Base-by-base conservation (phyloP, 2,797 vertebrate genomes). In the Artibeus jamaicensis region DNA sequence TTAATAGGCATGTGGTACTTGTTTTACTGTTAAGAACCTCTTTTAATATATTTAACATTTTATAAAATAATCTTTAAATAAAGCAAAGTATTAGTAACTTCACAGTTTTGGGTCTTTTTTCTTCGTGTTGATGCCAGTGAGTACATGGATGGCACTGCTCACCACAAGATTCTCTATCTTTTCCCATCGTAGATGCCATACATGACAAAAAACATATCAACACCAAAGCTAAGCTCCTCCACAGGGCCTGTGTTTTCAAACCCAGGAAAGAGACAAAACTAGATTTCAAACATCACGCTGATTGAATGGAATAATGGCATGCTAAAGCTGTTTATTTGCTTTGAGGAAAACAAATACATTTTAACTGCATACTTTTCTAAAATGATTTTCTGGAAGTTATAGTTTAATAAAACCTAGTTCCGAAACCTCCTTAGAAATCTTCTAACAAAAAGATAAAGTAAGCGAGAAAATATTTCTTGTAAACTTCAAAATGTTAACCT, bases 311-410 rank as follows among this genome's bases (percentile, higher is more conserved):
- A 89, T 32, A 67, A 57, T 46, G 85, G 91, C 18, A 59, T 15
- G 29, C 39, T 92, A 39, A 55, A 19, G n/a, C 14, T 39, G 14
- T 46, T 89, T 18, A 71, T 9, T 83, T 57, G 42, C 79, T 76
- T 84, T n/a, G 24, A 0, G 42, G 0, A 53, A 92, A 92, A 86
- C 12, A 57, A 82, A 82, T n/a, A 44, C 1, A 68, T 68, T 48
- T 89, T 57, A 50, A 65, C 29, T 91, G 8, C 6, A 90, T 50
- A 67, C 9, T 79, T 88, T 62, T 87, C 39, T 26, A 62, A 94
- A 95, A 71, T 71, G 11, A 91, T 70, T 91, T 95, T 94, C 55
- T 85, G 14, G 15, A 71, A 70, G 34, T 73, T 89, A 79, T 44
- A 79, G 62, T 19, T 74, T 76, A 44, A 94, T 87, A 57, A 94